Evolutionary conservation across 2,888 invertebrate species (phyloP), one percentile per base, ranked within the genome.

Genomic region (Myopa testacea): DNA sequence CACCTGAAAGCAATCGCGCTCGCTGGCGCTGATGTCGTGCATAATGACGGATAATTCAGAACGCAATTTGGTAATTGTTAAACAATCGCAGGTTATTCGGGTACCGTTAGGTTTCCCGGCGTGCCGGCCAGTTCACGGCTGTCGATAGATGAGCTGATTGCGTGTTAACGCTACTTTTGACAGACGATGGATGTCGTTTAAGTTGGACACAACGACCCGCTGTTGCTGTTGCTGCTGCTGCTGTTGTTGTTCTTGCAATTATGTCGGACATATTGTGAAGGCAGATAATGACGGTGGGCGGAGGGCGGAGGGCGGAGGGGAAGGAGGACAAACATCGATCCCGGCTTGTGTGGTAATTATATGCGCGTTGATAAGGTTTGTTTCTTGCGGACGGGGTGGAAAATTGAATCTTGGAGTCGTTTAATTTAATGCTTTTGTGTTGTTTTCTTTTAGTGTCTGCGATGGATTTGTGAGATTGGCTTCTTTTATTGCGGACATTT

Each of bases 201-300:
- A 70, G 78, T 78, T 78, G 77, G 80, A 69, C 76, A 71, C 77
- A 79, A 77, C 77, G 76, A 68, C 55, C 65, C 58, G 52, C 67
- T 79, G 73, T 74, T 50, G 60, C 72, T 79, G 73, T 69, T 71
- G 26, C 50, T 58, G 14, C 50, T 72, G 72, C 26, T 26, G 26
- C 26, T 26, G n/a, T 76, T 80, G 72, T 75, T 75, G 77, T 75
- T 75, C 67, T 69, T 52, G 67, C 40, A 58, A 73, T 73, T 63
- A 77, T 69, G 55, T 67, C 75, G 45, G 55, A 55, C 58, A 68
- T 75, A 75, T 45, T 63, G 63, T 71, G 50, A 50, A 74, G 19
- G 50, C 7, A 45, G 38, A 74, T 58, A 37, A 40, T 52, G 26
- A 75, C 16, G 58, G 16, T n/a, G 34, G 37, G n/a, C n/a, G 4